Evolutionary conservation across 2,888 invertebrate species (phyloP).

Genomic region (Cheiracanthium punctorium): DNA sequence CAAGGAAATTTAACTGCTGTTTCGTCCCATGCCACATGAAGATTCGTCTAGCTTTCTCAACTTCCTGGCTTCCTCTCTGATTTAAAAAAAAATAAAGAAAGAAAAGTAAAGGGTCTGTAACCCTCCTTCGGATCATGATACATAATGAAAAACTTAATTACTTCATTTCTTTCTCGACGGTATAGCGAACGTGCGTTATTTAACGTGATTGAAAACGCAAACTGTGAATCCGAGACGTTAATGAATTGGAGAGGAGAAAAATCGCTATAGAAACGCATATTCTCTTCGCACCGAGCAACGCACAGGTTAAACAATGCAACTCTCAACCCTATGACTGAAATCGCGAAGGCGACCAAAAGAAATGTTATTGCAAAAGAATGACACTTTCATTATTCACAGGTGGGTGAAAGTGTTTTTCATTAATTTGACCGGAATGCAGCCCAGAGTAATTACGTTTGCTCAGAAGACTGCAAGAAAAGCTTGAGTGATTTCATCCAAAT

Average conservation of each 20-base stretch:
- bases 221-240: no score
- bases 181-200: no score
- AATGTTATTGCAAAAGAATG: slow-evolving; percentile 17
- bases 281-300: neutral
- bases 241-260: neutral
- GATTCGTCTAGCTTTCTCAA: no score
- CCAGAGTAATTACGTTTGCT: slow-evolving; percentile 52
- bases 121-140: no score
- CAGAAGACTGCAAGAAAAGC: slow-evolving; percentile 24
- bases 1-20: no score
- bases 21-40: no score
- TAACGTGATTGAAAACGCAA: no score
- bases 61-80: no score
- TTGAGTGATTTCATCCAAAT: slow-evolving; percentile 69
- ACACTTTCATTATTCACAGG: slow-evolving; percentile 9
- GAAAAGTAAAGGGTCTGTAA: no score
- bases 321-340: neutral
- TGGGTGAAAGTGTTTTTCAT: slow-evolving; percentile 17
- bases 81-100: no score
- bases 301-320: neutral
- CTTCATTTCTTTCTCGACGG: no score
- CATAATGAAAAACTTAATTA: no score
- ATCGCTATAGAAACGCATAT: neutral
- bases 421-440: slow-evolving; percentile 14
- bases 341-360: neutral